Base-by-base conservation (phyloP, 2,113 vertebrate genomes). In the Onychostruthus taczanowskii region DNA sequence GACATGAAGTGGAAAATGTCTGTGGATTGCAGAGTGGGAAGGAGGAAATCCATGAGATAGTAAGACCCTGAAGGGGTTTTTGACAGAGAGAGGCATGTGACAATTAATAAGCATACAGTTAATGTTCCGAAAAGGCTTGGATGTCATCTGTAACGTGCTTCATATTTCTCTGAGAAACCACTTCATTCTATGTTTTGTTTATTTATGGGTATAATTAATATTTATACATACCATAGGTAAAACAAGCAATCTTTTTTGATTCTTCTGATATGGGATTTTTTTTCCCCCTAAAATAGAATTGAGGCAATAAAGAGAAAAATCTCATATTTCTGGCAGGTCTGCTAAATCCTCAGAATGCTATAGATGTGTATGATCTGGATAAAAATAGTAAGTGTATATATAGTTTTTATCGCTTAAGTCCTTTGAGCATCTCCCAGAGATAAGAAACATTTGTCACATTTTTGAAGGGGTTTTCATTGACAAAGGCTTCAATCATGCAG, bases 401-500 rank as follows among this genome's bases (percentile, higher is more conserved):
- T 88, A 94, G 91, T 63, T 97, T 94, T 95, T 96, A 95, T 96
- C 75, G 90, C 53, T 82, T 87, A 58, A 61, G 84, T 96, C 61
- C 73, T 90, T 77, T 75, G 88, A 89, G 70, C 90, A 93, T 97
- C 95, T 98, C 93, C 91, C 85, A 97, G 84, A 97, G 93, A 97
- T 97, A 98, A 98, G 94, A 97, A 98, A 97, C 96, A 97, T 98
- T 98, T 98, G 97, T 98, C 97, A 97, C 96, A 96, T 96, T 95
- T 90, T 97, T 95, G 95, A 96, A 97, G 98, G 97, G 97, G 92
- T 90, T 97, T 95, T 97, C 96, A 91, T 97, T 98, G 98, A 98
- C 98, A 98, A 98, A 98, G 87, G 84, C 96, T 98, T 99, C 98
- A 98, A 97, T 98, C 98, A 98, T 97, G 98, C 97, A 98, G 98